Base-by-base conservation (phyloP, 2,113 vertebrate species). In the Phocoena phocoena region DNA sequence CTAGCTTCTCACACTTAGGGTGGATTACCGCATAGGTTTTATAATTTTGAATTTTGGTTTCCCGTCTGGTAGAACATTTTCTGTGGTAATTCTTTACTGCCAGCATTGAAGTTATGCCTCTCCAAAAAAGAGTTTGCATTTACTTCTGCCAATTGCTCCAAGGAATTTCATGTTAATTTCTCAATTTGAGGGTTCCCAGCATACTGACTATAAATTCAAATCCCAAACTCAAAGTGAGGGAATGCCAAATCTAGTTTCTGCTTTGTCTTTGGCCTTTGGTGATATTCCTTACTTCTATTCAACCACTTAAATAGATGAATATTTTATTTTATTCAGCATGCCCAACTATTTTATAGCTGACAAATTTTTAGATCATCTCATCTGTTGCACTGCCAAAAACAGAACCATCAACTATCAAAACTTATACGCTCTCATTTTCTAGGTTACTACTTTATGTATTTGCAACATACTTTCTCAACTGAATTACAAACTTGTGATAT, bases 371-470 rank as follows among this genome's bases (percentile, higher is more conserved):
- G 14, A 65, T 82, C 3, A 38, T 58, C 47, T 71, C 77, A 74
- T 77, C 20, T 50, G 26, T 31, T 50, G 74, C 55, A 71, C 38
- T 95, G 12, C 10, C 53, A 87, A 92, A 90, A 96, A 44, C 6
- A 92, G 93, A 93, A 92, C 15, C 17, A 86, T 26, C 36, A 83
- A 77, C 3, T 38, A 71, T 84, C 62, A 81, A 96, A 90, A 73
- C 84, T 28, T 31, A 25, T 5, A 73, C 36, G 1, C 11, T 80
- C n/a, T 83, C 63, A 38, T 88, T 88, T 88, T n/a, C 65, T 91
- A 86, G 15, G 33, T 55, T 58, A 15, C 33, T 60, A 50, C 28
- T 65, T 84, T 85, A 71, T 60, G 44, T 85, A 83, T 90, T 88
- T 93, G 26, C 8, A 90, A 26, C 3, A 96, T 93, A 63, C 18